Conservation (phyloP, 1,140 invertebrate species). For the Tenebrio molitor region DNA sequence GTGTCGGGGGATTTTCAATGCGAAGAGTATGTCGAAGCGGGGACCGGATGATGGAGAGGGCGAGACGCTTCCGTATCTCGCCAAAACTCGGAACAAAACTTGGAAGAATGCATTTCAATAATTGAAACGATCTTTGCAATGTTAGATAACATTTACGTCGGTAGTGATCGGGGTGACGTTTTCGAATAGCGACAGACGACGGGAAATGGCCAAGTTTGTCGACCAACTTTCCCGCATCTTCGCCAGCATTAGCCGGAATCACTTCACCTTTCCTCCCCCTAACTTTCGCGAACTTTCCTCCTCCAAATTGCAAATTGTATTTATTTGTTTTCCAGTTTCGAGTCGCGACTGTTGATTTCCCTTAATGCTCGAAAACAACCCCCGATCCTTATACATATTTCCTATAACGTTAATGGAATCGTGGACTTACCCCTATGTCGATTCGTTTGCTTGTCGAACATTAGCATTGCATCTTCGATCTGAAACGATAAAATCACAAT, state of each 20-base stretch:
- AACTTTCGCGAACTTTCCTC: slow-evolving; percentile 46
- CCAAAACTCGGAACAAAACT: slow-evolving; percentile 42
- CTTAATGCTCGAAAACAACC: slow-evolving; percentile 33
- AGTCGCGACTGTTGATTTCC: slow-evolving; percentile 43
- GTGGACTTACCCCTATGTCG: slow-evolving; percentile 96
- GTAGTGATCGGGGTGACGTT: slow-evolving; percentile 46
- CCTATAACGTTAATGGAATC: slow-evolving; percentile 28
- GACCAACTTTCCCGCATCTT: slow-evolving; percentile 41
- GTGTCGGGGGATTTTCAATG: slow-evolving; percentile 36
- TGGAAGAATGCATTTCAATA: slow-evolving; percentile 58
- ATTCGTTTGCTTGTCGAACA: slow-evolving; percentile 99
- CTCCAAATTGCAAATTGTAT: slow-evolving; percentile 50
- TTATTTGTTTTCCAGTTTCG: slow-evolving; percentile 49
- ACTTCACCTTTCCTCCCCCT: slow-evolving; percentile 43
- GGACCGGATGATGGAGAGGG: background rate
- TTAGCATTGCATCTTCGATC: slow-evolving; percentile 99
- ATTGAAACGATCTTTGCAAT: slow-evolving; percentile 57
- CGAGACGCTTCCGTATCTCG: background rate
- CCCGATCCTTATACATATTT: slow-evolving; percentile 23
- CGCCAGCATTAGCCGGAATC: slow-evolving; percentile 49
- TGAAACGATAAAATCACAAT: slow-evolving; percentile 75
- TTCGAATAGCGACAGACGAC: slow-evolving; percentile 43
- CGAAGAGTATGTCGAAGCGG: slow-evolving; percentile 37
- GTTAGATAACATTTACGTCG: slow-evolving; percentile 56
- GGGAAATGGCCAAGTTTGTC: slow-evolving; percentile 52